Evolutionary conservation across 2,888 invertebrate species (phyloP).

Genomic region (Cistogaster globosa): DNA sequence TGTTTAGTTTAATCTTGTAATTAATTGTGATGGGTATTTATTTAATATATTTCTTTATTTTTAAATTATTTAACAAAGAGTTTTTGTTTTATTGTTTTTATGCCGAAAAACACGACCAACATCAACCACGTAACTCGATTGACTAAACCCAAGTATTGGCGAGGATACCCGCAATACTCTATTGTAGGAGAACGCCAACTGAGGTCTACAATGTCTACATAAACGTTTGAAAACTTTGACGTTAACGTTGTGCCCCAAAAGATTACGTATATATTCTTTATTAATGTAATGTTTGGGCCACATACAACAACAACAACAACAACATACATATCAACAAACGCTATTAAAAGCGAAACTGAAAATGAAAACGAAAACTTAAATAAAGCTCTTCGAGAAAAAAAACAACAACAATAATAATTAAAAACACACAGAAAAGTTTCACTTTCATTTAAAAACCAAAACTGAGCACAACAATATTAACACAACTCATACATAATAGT

Average conservation of each 20-base stretch:
- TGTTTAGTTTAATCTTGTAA: conserved; percentile 61
- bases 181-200: conserved; percentile 51
- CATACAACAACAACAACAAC: conserved; percentile 45
- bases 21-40: conserved; percentile 36
- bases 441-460: conserved; percentile 63
- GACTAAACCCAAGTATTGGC: conserved; percentile 82
- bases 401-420: neutral
- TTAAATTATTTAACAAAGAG: conserved; percentile 55
- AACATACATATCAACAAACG: conserved; percentile 21
- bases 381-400: conserved; percentile 48
- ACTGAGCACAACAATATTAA: conserved; percentile 1
- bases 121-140: conserved; percentile 83
- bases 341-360: conserved; percentile 40
- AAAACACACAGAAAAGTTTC: conserved; percentile 62
- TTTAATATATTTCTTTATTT: conserved; percentile 48
- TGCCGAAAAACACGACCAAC: conserved; percentile 82
- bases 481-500: conserved; percentile 7
- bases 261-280: conserved; percentile 68
- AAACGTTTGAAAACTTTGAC: conserved; percentile 47
- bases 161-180: conserved; percentile 80
- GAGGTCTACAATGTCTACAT: conserved; percentile 33
- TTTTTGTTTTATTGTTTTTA: conserved; percentile 70
- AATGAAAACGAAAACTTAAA: conserved; percentile 56
- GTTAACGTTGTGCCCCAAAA: conserved; percentile 61
- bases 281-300: conserved; percentile 61